These are phyloP conservation scores for Pseudopodoces humilis DNA, from an alignment of 2,113 vertebrate species.

Conservation along the genomic window DNA sequence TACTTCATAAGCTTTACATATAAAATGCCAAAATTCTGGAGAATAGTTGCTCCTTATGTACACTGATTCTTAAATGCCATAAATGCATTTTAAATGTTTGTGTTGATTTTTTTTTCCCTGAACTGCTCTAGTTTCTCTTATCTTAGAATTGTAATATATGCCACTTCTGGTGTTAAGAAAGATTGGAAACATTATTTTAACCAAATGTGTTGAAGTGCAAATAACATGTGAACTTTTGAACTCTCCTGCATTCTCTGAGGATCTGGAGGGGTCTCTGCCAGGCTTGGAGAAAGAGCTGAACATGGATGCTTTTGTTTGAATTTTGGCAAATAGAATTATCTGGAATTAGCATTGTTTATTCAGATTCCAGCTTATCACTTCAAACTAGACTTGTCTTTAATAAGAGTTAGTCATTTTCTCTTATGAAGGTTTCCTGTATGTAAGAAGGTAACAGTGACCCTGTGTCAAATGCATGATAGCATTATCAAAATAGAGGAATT, in stretches of 20 bases:
- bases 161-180: neutral
- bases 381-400: neutral
- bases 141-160: neutral
- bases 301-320: neutral
- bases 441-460: neutral
- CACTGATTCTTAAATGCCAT: neutral
- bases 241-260: neutral
- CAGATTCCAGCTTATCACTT: neutral
- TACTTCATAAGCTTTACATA: neutral
- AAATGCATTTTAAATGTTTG: neutral
- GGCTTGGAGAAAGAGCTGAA: neutral
- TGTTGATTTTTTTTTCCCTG: neutral
- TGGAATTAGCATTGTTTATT: neutral
- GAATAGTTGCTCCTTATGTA: neutral
- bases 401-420: neutral
- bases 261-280: constrained; percentile 1
- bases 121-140: neutral
- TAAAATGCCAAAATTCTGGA: neutral
- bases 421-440: neutral
- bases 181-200: neutral
- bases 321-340: constrained; percentile 5
- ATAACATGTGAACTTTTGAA: constrained; percentile 53
- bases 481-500: constrained; percentile 43
- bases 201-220: constrained; percentile 51
- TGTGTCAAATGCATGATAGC: neutral